Evolutionary conservation across 2,797 vertebrate genomes (phyloP).

Genomic region (Microtus obscurus): DNA sequence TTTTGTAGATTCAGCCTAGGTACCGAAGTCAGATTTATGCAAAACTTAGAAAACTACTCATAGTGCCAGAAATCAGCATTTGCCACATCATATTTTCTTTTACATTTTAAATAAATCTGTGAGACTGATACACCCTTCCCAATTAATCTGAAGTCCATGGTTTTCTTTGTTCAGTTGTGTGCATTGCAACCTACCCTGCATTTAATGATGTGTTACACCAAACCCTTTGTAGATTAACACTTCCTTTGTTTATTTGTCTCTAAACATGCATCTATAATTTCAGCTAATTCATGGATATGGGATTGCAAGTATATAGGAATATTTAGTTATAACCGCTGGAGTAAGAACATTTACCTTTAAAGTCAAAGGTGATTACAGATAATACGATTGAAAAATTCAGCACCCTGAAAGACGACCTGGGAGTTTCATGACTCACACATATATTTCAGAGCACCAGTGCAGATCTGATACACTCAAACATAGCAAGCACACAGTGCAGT

Average conservation of each 20-base stretch:
- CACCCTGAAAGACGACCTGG: slow-evolving; percentile 33
- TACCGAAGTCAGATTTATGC: slow-evolving; percentile 1
- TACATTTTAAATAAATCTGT: slow-evolving; percentile 53
- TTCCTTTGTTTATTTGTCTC: slow-evolving; percentile 69
- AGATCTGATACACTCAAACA: slow-evolving; percentile 56
- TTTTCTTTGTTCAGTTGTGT: slow-evolving; percentile 69
- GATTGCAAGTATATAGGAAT: slow-evolving; percentile 4
- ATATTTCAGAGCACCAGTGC: slow-evolving; percentile 70
- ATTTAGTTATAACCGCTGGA: slow-evolving; percentile 49
- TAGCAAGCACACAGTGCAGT: not conserved
- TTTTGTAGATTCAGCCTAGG: not conserved
- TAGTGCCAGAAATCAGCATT: slow-evolving; percentile 47
- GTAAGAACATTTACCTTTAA: slow-evolving; percentile 64
- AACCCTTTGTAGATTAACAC: slow-evolving; percentile 73
- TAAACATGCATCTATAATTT: slow-evolving; percentile 58
- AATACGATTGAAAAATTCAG: not conserved
- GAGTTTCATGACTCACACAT: slow-evolving; percentile 58
- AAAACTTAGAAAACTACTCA: not conserved
- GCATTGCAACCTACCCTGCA: slow-evolving; percentile 63
- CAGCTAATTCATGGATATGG: slow-evolving; percentile 63
- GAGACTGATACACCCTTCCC: slow-evolving; percentile 62
- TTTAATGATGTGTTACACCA: slow-evolving; percentile 77
- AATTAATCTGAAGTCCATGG: slow-evolving; percentile 62
- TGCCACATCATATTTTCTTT: slow-evolving; percentile 83
- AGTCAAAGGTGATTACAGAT: slow-evolving; percentile 46